Evolutionary conservation across 2,113 vertebrate genomes (phyloP), one percentile per base, ranked within the genome.

Genomic region (Nanorana parkeri): DNA sequence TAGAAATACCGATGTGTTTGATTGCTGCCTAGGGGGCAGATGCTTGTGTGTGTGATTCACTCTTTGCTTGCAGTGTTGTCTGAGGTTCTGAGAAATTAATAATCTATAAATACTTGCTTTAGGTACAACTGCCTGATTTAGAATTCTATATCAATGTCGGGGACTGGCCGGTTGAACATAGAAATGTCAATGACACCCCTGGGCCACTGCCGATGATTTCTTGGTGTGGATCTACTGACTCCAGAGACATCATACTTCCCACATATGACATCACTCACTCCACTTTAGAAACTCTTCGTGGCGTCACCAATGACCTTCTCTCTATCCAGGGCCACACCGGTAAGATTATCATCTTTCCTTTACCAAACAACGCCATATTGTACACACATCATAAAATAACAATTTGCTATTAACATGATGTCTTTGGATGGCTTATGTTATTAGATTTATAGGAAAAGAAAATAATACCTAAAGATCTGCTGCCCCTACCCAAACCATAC

Each of bases 121-220:
- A 98, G 96, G 95, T 99, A 78, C 88, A 0, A 78, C 86, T 99
- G 28, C 96, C 96, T 0, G 94, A 98, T 47, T 88, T 96, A 69
- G 96, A 99, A 87, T 96, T 98, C 87, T 98, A 94, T 87, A 87
- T 99, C 77, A 98, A 98, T 26, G 95, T 98, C 68, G 97, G 95
- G 10, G 97, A 98, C 77, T 98, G 96, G 97, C 96, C 96, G 0
- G 85, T 98, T 63, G 96, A 98, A 87, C 92, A 92, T 6, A 90
- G 94, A 72, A 91, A 87, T 7, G 85, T 83, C 0, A 94, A 92
- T 20, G 90, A 92, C 3, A 92, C 87, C 0, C 95, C 95, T 0
- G 89, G 90, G 1, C 95, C 95, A 2, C 36, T 97, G 15, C 96
- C 97, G 4, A 85, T 98, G 65, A 88, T 99, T 88, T 99, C 96